Evolutionary conservation across 2,113 vertebrate genomes (phyloP).

Genomic region (Cyprinodon variegatus): DNA sequence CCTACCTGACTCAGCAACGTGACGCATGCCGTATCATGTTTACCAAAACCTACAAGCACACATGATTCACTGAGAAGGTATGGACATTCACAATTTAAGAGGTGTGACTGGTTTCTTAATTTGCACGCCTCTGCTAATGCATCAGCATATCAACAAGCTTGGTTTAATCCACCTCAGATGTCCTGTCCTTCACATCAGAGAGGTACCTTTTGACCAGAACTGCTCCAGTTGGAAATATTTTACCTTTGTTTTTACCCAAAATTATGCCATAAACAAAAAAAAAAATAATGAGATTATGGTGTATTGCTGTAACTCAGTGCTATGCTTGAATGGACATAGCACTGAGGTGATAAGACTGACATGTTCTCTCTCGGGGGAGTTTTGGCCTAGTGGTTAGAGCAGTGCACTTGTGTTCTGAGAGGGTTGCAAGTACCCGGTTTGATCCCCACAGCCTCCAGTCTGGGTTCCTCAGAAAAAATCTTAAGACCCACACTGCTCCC

Average conservation of each 20-base stretch:
- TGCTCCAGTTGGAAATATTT: background rate
- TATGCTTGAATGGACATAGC: too few species aligned
- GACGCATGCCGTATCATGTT: constrained; percentile 16
- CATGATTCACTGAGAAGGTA: constrained; percentile 27
- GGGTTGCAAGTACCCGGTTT: too few species aligned
- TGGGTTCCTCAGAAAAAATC: too few species aligned
- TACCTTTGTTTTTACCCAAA: background rate
- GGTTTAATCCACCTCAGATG: background rate
- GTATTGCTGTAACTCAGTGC: background rate
- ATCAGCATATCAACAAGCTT: background rate
- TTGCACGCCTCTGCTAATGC: background rate
- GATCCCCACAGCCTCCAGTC: too few species aligned
- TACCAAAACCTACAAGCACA: constrained; percentile 17
- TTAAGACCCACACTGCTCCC: too few species aligned
- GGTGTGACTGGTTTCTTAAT: constrained; percentile 8
- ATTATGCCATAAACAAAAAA: background rate
- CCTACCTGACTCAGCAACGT: background rate
- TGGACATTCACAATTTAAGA: background rate
- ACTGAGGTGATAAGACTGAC: too few species aligned
- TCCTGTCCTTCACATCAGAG: background rate
- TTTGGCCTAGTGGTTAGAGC: too few species aligned
- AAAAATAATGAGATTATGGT: background rate
- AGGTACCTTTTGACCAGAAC: background rate
- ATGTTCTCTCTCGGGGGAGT: too few species aligned
- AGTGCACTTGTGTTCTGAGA: too few species aligned